Evolutionary conservation across 2,797 vertebrate genomes (phyloP), one percentile per base, ranked within the genome.

Genomic region (Nannoperca australis): DNA sequence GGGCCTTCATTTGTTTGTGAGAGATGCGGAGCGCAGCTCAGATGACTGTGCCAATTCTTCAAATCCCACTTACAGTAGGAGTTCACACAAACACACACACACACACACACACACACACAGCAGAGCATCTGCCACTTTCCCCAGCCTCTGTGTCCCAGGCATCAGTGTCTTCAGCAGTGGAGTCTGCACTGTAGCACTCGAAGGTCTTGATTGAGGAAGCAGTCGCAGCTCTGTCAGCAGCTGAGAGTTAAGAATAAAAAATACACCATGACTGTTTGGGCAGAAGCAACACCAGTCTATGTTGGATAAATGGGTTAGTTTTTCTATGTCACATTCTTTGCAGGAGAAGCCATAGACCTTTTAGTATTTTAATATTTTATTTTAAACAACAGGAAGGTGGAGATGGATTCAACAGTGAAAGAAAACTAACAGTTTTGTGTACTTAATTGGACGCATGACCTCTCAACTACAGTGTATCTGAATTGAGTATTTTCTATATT

Each of bases 1-100:
- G 86, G 90, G 95, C 86, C 93, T 96, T 96, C 94, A 96, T 97
- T 97, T 96, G 95, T 96, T 96, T 96, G 95, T 81, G 94, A 91
- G 90, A 95, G 91, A 95, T 91, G 95, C 83, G 91, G 93, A 92
- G 95, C 90, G 85, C 87, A 85, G 92, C 91, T 94, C 94, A 95
- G 90, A 95, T 94, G 93, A 95, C 93, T 95, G 93, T 94, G 94
- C 94, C 94, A 94, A 95, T 96, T 96, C 95, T 95, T 96, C 95
- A 96, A 95, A 96, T 95, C 91, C 94, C 88, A 94, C 96, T 96
- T 96, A 94, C 93, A 93, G 92, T 93, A 94, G 83, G 88, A 91
- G 89, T 91, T 88, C 74, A 87, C 87, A 88, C 88, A 84, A 60
- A 88, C 83, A 84, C 50, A 62, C 83, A 83, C 76, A 82, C 60